Evolutionary conservation across 2,797 vertebrate species (phyloP).

Genomic region (Ctenopoma multispine): DNA sequence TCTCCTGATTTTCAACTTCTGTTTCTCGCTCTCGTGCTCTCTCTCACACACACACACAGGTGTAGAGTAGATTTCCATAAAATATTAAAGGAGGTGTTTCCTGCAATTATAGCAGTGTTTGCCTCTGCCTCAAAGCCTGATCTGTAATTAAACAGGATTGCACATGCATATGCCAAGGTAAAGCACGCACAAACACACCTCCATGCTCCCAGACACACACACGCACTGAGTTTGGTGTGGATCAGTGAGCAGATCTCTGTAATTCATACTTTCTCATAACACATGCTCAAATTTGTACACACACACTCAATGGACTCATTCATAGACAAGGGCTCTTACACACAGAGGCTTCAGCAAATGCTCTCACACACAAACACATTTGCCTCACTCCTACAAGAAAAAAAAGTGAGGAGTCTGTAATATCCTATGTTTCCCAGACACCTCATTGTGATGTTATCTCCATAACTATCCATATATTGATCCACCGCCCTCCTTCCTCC

Average conservation of each 20-base stretch:
- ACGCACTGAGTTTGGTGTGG: constrained; percentile 22
- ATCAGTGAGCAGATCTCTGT: constrained; percentile 62
- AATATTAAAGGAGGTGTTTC: constrained; percentile 93
- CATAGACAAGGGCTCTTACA: constrained; percentile 60
- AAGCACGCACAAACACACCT: constrained; percentile 62
- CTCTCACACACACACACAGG: constrained; percentile 28
- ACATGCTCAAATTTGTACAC: constrained; percentile 58
- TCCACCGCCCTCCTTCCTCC: constrained; percentile 74
- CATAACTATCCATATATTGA: constrained; percentile 82
- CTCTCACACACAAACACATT: constrained; percentile 25
- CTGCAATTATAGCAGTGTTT: constrained; percentile 93
- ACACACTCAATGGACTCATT: constrained; percentile 69
- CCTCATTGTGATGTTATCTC: constrained; percentile 81
- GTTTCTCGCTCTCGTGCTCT: constrained; percentile 34
- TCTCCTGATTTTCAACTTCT: constrained; percentile 44
- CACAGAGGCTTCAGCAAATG: constrained; percentile 55
- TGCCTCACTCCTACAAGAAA: constrained; percentile 33
- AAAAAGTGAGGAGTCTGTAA: constrained; percentile 61
- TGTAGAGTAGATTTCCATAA: constrained; percentile 89
- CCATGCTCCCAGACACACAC: constrained; percentile 39
- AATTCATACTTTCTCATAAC: constrained; percentile 68
- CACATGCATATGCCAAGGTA: constrained; percentile 80
- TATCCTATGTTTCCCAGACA: constrained; percentile 72
- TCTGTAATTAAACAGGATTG: constrained; percentile 92
- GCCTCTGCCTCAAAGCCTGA: constrained; percentile 87